phyloP scores from a whole-genome alignment of 2,888 invertebrate species.

The Nezara viridula region DNA sequence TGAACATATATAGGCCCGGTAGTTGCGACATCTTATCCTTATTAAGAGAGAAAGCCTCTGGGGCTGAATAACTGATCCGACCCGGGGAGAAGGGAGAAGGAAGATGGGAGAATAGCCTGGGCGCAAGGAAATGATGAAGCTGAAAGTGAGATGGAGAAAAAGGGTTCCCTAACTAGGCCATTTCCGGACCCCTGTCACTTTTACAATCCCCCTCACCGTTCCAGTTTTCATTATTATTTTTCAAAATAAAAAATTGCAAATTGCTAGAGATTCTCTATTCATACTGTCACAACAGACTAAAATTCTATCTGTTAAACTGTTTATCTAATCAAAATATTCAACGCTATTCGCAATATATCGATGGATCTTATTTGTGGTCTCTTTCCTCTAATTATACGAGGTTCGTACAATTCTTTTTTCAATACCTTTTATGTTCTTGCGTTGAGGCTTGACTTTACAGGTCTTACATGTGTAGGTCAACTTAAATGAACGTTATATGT shows the following conservation, averaged over 20 bases:
- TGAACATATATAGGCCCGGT: neutral
- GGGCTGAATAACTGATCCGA: neutral
- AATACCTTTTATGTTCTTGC: too few relatives aligned
- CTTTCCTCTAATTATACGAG: neutral
- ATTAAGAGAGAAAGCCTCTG: neutral
- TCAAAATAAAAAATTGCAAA: slow-evolving; percentile 19
- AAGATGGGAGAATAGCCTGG: neutral
- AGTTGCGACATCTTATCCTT: neutral
- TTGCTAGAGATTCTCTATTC: neutral
- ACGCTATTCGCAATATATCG: neutral
- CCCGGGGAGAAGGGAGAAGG: too few relatives aligned
- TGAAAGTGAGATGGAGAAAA: neutral
- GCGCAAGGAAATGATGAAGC: neutral
- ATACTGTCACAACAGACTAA: neutral
- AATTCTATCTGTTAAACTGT: neutral
- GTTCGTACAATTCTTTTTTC: too few relatives aligned
- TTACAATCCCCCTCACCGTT: neutral
- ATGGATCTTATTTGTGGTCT: neutral
- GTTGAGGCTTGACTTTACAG: too few relatives aligned
- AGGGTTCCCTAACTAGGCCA: neutral
- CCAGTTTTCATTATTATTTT: slow-evolving; percentile 13
- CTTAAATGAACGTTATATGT: too few relatives aligned
- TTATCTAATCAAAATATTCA: neutral
- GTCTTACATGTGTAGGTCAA: too few relatives aligned
- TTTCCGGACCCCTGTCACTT: slow-evolving; percentile 12